Evolutionary conservation across 2,113 vertebrate species (phyloP).

Genomic region (Thunnus maccoyii): DNA sequence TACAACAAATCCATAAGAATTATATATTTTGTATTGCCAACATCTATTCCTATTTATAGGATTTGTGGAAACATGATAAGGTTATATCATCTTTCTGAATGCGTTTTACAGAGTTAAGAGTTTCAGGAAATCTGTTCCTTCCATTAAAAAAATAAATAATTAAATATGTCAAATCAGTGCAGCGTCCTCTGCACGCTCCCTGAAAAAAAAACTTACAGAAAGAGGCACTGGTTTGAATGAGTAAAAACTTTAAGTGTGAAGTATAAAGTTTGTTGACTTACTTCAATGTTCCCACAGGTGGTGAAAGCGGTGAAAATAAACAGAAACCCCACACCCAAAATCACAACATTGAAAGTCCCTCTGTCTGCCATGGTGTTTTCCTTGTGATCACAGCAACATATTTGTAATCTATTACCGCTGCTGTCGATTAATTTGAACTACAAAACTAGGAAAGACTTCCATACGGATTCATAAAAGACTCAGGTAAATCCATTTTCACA

Average conservation of each 20-base stretch:
- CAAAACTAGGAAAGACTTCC: not conserved
- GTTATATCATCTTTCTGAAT: not conserved
- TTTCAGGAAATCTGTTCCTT: not conserved
- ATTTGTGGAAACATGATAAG: not conserved
- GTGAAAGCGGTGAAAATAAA: constrained; percentile 87
- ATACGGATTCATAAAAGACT: not conserved
- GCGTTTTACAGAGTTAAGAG: not conserved
- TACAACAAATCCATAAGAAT: not conserved
- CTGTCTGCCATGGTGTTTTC: constrained; percentile 79
- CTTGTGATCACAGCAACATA: not conserved
- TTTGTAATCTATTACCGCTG: not conserved
- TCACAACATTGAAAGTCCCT: constrained; percentile 84
- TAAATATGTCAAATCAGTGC: not conserved
- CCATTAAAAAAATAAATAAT: not conserved
- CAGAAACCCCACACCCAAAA: constrained; percentile 85
- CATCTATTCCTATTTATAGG: too few relatives aligned
- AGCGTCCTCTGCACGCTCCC: not conserved
- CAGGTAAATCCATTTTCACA: constrained; percentile 11
- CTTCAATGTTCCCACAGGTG: constrained; percentile 87
- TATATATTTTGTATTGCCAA: not conserved
- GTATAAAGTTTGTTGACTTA: constrained; percentile 60
- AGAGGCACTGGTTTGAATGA: not conserved
- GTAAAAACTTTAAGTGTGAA: not conserved
- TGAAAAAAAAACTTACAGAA: not conserved
- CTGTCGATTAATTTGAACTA: not conserved